Evolutionary conservation across 2,113 vertebrate species (phyloP), one percentile per base, ranked within the genome.

Genomic region (Corydoras maculifer): DNA sequence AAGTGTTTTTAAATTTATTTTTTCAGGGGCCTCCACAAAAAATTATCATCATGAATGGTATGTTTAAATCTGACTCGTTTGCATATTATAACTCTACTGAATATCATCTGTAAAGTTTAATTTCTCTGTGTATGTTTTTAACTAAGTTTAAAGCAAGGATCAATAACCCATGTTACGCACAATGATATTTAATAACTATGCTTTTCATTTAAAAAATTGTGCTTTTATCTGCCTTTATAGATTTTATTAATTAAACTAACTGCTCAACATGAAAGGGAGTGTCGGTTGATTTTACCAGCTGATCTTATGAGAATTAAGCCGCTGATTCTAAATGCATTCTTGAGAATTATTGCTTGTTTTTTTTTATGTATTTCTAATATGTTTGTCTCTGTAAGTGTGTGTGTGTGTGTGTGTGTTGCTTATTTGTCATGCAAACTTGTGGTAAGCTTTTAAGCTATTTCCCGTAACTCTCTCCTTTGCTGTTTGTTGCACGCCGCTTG

Each of bases 361-460:
- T 63, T 14, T 12, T 58, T 50, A 43, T 71, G 64, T 73, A 10
- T 61, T 60, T 57, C 53, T 65, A 58, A 64, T 59, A 35, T 51
- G 61, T 15, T 32, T 57, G 14, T 49, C 48, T 32, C 43, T 61
- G 48, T 18, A 29, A 14, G 58, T 71, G n/a, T 62, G 58, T 72
- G 31, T 53, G 58, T 72, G 31, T 53, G 9, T 73, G 65, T 60
- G 10, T 68, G 49, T 54, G 10, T 69, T 12, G 57, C 49, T 59
- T 70, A 70, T 59, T 70, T 65, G 30, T 65, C 58, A 15, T 67
- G 68, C 68, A 63, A 51, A 48, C 12, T 74, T 78, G 76, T 74
- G 76, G 76, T 77, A 7, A 63, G 59, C 58, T 74, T 49, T 53
- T 32, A 29, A 30, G 50, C 70, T 58, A 43, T 69, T 74, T 74